Evolutionary conservation across 2,888 invertebrate genomes (phyloP).

Genomic region (Timema podura): DNA sequence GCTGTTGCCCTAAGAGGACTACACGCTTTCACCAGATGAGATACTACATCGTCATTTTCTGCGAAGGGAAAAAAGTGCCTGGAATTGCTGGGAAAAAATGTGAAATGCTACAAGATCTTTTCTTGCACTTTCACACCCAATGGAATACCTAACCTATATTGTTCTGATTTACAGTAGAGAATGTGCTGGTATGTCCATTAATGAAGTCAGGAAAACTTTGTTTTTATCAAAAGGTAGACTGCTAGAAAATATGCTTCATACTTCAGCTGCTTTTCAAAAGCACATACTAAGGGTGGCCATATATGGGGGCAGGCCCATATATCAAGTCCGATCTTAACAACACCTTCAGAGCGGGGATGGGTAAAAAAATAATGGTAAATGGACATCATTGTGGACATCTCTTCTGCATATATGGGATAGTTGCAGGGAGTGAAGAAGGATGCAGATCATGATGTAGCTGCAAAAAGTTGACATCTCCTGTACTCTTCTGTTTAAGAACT

Average conservation of each 20-base stretch:
- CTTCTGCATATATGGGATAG: background rate
- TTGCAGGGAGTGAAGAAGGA: constrained; percentile 2
- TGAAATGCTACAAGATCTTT: background rate
- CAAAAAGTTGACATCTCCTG: background rate
- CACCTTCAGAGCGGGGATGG: background rate
- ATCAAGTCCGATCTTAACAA: background rate
- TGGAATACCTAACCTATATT: background rate
- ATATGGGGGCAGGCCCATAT: background rate
- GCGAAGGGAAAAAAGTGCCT: background rate
- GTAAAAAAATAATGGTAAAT: constrained; percentile 3
- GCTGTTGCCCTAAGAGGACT: background rate
- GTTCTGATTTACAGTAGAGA: background rate
- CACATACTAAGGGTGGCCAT: background rate
- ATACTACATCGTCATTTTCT: background rate
- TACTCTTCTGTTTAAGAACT: background rate
- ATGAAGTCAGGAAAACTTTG: background rate
- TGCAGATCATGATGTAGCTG: background rate
- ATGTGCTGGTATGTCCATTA: background rate
- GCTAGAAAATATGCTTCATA: background rate
- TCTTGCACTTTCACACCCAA: background rate
- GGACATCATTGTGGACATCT: background rate
- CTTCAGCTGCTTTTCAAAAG: background rate
- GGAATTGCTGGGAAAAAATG: background rate
- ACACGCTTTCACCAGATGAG: background rate
- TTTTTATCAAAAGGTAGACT: background rate